phyloP scores from a whole-genome alignment of 2,888 invertebrate genomes.

The Trissolcus japonicus region DNA sequence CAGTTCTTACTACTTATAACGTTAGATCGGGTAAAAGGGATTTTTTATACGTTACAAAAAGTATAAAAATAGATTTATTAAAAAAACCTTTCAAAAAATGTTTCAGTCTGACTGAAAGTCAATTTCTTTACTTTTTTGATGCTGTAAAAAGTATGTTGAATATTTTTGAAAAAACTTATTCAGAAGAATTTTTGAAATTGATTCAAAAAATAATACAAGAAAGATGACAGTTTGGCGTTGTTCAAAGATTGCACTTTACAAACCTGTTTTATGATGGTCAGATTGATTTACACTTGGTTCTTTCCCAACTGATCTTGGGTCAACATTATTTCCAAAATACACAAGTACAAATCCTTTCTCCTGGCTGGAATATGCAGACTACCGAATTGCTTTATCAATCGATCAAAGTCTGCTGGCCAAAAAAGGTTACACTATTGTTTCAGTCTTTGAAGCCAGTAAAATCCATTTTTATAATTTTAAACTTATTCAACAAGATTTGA shows the following conservation, averaged over 20 bases:
- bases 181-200: no score
- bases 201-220: no score
- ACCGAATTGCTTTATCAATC: conserved; percentile 13
- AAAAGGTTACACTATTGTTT: not conserved
- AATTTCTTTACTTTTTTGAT: no score
- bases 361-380: conserved; percentile 62
- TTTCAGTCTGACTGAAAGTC: not conserved
- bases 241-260: not conserved
- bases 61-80: no score
- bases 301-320: conserved; percentile 62
- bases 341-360: conserved; percentile 65
- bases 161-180: no score
- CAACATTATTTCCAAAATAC: conserved; percentile 71
- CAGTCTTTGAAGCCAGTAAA: not conserved
- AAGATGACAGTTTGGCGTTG: not conserved
- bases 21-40: no score
- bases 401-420: conserved; percentile 2
- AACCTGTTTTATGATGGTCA: conserved; percentile 32
- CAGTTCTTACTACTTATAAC: not conserved
- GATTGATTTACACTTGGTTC: conserved; percentile 34
- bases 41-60: no score
- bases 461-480: no score
- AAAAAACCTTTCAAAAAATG: not conserved
- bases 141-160: no score
- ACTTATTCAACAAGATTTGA: no score